phyloP scores from a whole-genome alignment of 1,140 invertebrate species.

The Copidosoma floridanum region DNA sequence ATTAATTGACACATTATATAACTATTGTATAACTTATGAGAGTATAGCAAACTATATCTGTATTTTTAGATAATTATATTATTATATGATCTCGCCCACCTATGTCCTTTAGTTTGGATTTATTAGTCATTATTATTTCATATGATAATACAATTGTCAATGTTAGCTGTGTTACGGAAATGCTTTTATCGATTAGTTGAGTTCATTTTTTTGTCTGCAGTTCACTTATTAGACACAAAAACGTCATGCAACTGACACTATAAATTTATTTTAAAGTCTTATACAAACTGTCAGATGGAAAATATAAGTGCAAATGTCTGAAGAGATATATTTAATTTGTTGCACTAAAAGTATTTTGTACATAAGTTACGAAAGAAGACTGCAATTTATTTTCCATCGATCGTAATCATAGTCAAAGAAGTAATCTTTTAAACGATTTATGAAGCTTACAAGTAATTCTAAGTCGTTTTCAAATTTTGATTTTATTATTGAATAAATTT shows the following conservation, averaged over 20 bases:
- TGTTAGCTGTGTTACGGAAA: constrained; percentile 53
- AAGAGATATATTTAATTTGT: too few species aligned
- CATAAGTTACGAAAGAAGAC: too few species aligned
- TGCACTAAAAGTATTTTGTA: too few species aligned
- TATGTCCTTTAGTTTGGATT: too few species aligned
- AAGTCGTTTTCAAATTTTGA: too few species aligned
- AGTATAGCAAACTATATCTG: constrained; percentile 23
- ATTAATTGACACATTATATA: constrained; percentile 40
- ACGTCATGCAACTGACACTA: too few species aligned
- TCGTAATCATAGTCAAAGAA: constrained; percentile 9
- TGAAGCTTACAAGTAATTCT: too few species aligned
- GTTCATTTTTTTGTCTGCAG: too few species aligned
- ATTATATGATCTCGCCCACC: background rate
- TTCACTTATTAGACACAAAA: background rate
- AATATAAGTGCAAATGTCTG: too few species aligned
- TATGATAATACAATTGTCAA: constrained; percentile 28
- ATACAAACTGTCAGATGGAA: too few species aligned
- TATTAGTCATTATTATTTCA: background rate
- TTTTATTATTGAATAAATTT: too few species aligned
- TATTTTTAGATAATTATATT: constrained; percentile 27
- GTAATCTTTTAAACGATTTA: background rate
- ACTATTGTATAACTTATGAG: constrained; percentile 25
- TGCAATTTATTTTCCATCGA: background rate
- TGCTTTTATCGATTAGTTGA: constrained; percentile 40
- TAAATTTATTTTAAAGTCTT: too few species aligned